These are phyloP conservation scores for Heteromurus nitidus DNA, from an alignment of 2,888 invertebrate species.

Conservation along the genomic window DNA sequence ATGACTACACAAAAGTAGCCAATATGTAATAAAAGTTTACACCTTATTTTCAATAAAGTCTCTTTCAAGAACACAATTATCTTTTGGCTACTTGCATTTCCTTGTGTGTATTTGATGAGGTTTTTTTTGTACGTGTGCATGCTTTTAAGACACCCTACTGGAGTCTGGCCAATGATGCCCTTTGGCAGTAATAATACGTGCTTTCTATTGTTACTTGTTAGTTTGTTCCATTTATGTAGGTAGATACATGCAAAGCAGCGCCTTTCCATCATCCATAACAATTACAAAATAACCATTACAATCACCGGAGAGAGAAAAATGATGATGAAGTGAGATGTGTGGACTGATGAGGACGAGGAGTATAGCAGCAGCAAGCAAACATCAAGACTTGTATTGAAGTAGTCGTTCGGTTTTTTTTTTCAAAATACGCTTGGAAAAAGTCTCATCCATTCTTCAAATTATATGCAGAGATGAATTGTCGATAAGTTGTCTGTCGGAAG, in stretches of 20 bases:
- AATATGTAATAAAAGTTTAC: constrained; percentile 22
- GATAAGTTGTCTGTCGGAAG: constrained; percentile 34
- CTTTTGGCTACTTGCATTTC: neutral
- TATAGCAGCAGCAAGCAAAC: too few species aligned
- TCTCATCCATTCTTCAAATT: constrained; percentile 13
- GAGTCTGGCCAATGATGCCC: constrained; percentile 25
- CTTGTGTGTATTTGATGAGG: too few species aligned
- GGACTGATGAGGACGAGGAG: neutral
- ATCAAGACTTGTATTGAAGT: too few species aligned
- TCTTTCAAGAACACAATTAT: neutral
- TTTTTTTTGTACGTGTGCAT: neutral
- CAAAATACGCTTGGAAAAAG: too few species aligned
- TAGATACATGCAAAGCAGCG: neutral
- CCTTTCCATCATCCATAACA: constrained; percentile 15
- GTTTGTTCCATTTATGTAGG: neutral
- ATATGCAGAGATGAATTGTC: constrained; percentile 16
- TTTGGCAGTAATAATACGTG: constrained; percentile 14
- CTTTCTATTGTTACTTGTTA: too few species aligned
- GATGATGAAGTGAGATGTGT: neutral
- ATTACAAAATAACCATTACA: constrained; percentile 4
- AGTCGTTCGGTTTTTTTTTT: too few species aligned
- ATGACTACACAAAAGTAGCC: neutral
- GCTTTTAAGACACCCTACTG: neutral
- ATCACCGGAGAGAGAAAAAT: neutral
- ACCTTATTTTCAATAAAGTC: constrained; percentile 19